These are phyloP conservation scores for Netelia inedita DNA, from an alignment of 2,888 invertebrate species.

Conservation along the genomic window DNA sequence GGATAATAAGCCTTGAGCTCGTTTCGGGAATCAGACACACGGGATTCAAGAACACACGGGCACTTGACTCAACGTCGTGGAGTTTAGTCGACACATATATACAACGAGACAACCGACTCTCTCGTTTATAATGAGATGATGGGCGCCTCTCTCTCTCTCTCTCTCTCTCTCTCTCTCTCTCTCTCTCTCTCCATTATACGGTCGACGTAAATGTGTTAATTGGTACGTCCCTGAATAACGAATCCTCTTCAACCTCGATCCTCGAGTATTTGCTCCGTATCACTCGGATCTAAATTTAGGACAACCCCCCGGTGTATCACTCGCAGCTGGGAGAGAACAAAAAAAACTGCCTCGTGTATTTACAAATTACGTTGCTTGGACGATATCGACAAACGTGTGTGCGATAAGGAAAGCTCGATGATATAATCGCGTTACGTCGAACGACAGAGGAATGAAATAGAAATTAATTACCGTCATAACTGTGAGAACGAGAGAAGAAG, in stretches of 20 bases:
- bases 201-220: constrained; percentile 63
- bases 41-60: constrained; percentile 51
- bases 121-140: constrained; percentile 63
- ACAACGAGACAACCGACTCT: constrained; percentile 24
- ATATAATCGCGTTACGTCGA: constrained; percentile 4
- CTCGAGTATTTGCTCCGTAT: background rate
- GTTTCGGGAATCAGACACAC: constrained; percentile 55
- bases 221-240: constrained; percentile 60
- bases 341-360: background rate
- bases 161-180: background rate
- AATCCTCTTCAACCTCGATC: constrained; percentile 35
- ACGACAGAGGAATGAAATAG: background rate
- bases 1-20: constrained; percentile 67
- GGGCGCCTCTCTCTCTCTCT: constrained; percentile 34
- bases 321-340: constrained; percentile 8
- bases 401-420: constrained; percentile 11
- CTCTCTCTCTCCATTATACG: constrained; percentile 12
- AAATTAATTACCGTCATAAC: background rate
- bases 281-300: constrained; percentile 17
- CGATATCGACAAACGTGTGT: constrained; percentile 2
- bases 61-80: constrained; percentile 48
- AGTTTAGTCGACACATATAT: background rate
- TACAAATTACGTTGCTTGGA: background rate
- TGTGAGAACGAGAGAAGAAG: no score
- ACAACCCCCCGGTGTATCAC: background rate